Conservation (phyloP, 2,888 invertebrate genomes). For the Ptychoptera contaminata region DNA sequence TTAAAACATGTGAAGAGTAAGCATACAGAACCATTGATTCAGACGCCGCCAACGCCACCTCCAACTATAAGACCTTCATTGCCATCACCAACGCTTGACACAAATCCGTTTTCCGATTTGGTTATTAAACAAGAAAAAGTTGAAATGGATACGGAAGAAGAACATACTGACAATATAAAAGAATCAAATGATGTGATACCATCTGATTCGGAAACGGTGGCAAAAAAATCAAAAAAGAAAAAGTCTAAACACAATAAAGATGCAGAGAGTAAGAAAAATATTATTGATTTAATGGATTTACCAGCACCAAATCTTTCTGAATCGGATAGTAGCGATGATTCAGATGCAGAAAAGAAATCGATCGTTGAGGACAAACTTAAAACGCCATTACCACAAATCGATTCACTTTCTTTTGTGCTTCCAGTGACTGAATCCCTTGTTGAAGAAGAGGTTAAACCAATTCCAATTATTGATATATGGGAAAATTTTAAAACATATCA, state of each 20-base stretch:
- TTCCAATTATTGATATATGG: conserved; percentile 20
- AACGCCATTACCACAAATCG: conserved; percentile 13
- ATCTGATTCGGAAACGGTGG: conserved; percentile 7
- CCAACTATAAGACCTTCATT: neutral
- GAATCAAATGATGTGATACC: conserved; percentile 10
- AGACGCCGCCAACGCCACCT: conserved; percentile 34
- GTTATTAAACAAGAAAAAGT: conserved; percentile 4
- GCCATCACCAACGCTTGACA: conserved; percentile 1
- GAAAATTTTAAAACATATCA: conserved; percentile 23
- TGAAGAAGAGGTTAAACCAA: conserved; percentile 14
- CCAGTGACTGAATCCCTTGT: conserved; percentile 20
- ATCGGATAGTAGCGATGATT: conserved; percentile 64
- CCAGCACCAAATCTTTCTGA: conserved; percentile 73
- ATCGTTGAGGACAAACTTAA: conserved; percentile 14
- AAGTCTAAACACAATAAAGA: conserved; percentile 9
- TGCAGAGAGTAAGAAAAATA: conserved; percentile 25
- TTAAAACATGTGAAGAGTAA: conserved; percentile 42
- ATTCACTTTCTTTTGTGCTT: conserved; percentile 21
- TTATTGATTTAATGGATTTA: conserved; percentile 51
- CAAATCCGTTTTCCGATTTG: conserved; percentile 4
- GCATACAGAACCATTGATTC: too few species aligned
- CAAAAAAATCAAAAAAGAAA: conserved; percentile 4
- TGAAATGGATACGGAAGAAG: neutral
- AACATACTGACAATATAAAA: neutral
- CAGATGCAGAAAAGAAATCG: conserved; percentile 29